phyloP scores from a whole-genome alignment of 30 jellyfish, hydroid and myxozoan species.

The Nemopilema nomurai region DNA sequence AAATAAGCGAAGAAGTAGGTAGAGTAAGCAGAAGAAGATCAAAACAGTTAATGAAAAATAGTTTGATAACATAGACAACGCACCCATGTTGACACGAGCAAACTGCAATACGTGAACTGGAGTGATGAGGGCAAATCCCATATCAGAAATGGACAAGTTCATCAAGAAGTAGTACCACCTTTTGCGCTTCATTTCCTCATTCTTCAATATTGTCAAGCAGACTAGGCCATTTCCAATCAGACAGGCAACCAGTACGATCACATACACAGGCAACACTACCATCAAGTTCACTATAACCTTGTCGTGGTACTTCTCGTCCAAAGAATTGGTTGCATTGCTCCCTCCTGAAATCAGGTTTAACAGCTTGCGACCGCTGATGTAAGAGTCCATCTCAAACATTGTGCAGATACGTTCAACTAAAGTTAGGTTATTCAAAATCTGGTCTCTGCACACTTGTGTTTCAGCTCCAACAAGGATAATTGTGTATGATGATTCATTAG shows the following conservation, averaged over 20 bases:
- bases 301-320: neutral
- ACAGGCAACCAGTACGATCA: neutral
- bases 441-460: too few species aligned
- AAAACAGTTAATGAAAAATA: too few species aligned
- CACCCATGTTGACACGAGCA: neutral
- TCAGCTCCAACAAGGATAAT: too few species aligned
- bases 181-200: neutral
- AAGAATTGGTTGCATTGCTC: neutral
- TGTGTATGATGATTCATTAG: too few species aligned
- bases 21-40: too few species aligned
- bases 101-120: neutral
- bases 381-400: neutral
- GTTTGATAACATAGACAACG: neutral
- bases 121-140: neutral
- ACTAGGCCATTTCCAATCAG: neutral
- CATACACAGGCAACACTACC: neutral
- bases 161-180: neutral
- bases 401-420: neutral
- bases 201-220: neutral
- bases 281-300: neutral
- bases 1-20: too few species aligned
- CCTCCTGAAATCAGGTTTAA: neutral
- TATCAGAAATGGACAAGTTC: neutral
- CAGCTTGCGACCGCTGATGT: neutral
- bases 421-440: neutral